A percentile compares a stretch with the other conserved stretches of the same genome.
Evolutionary conservation across 1,140 invertebrate species (phyloP).

Genomic region (Belonocnema kinseyi): DNA sequence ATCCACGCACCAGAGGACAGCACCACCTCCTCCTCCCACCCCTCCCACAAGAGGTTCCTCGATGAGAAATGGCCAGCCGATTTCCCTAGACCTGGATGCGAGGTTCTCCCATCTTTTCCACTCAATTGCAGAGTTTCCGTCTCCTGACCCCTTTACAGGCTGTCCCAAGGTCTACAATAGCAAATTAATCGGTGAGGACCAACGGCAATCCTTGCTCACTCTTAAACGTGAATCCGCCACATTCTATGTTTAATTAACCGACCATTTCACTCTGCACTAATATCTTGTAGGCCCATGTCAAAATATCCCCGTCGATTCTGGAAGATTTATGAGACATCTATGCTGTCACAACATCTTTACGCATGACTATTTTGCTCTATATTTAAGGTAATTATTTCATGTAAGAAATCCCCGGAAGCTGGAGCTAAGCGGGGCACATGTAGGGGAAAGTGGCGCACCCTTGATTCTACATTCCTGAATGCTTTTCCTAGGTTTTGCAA

Average conservation of each 20-base stretch:
- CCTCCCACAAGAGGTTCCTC: constrained; percentile 62
- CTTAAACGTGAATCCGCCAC: constrained; percentile 47
- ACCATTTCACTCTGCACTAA: constrained; percentile 2
- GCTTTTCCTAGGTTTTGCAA: too few species aligned
- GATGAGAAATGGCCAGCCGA: constrained; percentile 60
- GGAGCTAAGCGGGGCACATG: too few species aligned
- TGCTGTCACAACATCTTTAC: too few species aligned
- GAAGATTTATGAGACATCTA: too few species aligned
- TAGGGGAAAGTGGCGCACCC: too few species aligned
- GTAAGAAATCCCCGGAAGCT: too few species aligned
- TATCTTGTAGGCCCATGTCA: not conserved
- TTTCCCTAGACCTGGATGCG: constrained; percentile 71
- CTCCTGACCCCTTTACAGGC: constrained; percentile 73
- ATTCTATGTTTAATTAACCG: constrained; percentile 45
- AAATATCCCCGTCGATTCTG: not conserved
- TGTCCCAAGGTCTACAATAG: constrained; percentile 77
- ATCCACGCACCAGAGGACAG: constrained; percentile 61
- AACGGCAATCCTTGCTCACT: constrained; percentile 32
- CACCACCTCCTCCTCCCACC: constrained; percentile 55
- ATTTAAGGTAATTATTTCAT: too few species aligned
- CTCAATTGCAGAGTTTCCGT: constrained; percentile 72
- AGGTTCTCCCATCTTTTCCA: constrained; percentile 76
- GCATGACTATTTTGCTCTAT: too few species aligned
- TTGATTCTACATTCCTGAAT: too few species aligned
- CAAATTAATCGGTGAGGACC: constrained; percentile 72